A percentile compares a stretch with the other conserved stretches of the same genome.
Conservation (phyloP, 2,113 vertebrate genomes). For the Terrapene triunguis region DNA sequence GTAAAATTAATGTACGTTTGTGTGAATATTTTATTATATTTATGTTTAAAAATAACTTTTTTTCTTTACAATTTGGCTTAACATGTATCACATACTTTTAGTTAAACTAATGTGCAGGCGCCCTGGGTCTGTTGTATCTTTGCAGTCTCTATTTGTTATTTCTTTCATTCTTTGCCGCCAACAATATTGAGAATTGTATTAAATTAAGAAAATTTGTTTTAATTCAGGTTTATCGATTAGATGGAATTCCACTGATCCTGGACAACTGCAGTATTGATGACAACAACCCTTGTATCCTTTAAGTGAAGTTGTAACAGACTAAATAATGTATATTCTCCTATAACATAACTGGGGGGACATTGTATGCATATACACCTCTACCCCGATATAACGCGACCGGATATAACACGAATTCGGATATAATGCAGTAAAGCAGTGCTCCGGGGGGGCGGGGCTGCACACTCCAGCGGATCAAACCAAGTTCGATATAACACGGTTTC, state of each 20-base stretch:
- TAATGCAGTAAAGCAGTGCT: too few relatives aligned
- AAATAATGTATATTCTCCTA: background rate
- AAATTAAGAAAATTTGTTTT: background rate
- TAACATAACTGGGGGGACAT: background rate
- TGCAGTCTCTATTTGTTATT: fast-evolving
- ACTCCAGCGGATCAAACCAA: too few relatives aligned
- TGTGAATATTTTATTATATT: background rate
- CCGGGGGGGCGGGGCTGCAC: too few relatives aligned
- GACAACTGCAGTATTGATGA: slow-evolving; percentile 95
- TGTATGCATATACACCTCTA: background rate
- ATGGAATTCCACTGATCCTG: slow-evolving; percentile 93
- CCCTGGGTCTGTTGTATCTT: background rate
- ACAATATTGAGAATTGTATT: background rate
- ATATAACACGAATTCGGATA: too few relatives aligned
- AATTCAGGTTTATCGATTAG: slow-evolving; percentile 88
- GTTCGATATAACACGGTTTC: too few relatives aligned
- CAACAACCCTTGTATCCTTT: slow-evolving; percentile 99
- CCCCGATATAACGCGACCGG: too few relatives aligned
- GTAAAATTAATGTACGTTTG: background rate
- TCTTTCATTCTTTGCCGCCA: background rate
- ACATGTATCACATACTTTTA: background rate
- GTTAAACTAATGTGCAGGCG: background rate
- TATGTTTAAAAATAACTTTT: background rate
- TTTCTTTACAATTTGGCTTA: background rate
- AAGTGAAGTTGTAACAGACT: background rate